Conservation (phyloP, 2,797 vertebrate species). For the Bovichtus diacanthus region DNA sequence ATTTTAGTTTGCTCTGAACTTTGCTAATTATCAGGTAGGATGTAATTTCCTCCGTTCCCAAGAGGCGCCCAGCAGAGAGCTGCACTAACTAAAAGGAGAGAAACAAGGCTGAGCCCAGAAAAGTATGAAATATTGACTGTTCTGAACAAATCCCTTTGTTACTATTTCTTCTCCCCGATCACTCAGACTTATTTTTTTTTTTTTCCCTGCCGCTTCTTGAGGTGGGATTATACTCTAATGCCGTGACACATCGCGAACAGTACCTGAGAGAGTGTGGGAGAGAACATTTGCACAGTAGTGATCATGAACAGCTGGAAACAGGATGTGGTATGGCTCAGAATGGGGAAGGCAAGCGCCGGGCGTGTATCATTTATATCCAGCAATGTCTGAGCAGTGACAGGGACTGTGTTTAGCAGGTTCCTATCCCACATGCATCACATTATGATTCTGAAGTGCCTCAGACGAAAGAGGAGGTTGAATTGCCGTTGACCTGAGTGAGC, state of each 20-base stretch:
- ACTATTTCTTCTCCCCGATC: constrained; percentile 59
- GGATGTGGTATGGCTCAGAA: constrained; percentile 62
- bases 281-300: constrained; percentile 45
- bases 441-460: constrained; percentile 83
- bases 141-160: constrained; percentile 65
- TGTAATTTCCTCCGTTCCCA: constrained; percentile 87
- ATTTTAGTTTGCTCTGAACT: constrained; percentile 88
- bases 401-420: constrained; percentile 83
- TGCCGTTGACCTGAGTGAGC: constrained; percentile 85
- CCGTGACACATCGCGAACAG: constrained; percentile 45
- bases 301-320: constrained; percentile 67
- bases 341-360: constrained; percentile 48
- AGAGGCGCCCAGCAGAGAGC: constrained; percentile 79
- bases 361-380: constrained; percentile 78
- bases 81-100: constrained; percentile 70
- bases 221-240: constrained; percentile 60
- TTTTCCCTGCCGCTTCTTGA: constrained; percentile 40
- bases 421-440: constrained; percentile 84
- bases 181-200: constrained; percentile 38
- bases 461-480: constrained; percentile 84
- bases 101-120: constrained; percentile 71
- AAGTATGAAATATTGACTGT: constrained; percentile 70
- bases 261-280: constrained; percentile 57
- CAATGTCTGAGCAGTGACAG: constrained; percentile 80
- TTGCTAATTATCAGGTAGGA: constrained; percentile 91